phyloP scores from a whole-genome alignment of 1,140 invertebrate species.

The Drosophila rhopaloa region DNA sequence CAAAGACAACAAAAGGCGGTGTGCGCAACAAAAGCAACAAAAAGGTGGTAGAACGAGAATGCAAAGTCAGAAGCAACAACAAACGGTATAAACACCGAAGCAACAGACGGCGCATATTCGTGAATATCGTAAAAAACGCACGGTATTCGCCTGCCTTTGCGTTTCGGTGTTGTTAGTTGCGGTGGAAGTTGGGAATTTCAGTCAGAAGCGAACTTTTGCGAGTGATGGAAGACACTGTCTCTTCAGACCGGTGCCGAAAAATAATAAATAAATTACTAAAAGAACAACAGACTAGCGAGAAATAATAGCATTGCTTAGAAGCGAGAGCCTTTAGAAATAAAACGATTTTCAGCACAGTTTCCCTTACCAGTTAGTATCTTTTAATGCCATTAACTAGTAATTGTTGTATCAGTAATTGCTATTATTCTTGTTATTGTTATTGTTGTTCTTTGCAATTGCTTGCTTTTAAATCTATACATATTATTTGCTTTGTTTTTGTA shows the following conservation, averaged over 20 bases:
- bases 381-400: background rate
- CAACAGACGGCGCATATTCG: background rate
- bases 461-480: background rate
- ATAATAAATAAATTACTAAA: slow-evolving; percentile 7
- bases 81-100: background rate
- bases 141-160: slow-evolving; percentile 1
- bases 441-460: slow-evolving; percentile 6
- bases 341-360: background rate
- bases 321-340: background rate
- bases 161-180: slow-evolving; percentile 6
- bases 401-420: slow-evolving; percentile 2
- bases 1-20: background rate
- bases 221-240: slow-evolving; percentile 1
- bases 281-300: background rate
- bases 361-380: background rate
- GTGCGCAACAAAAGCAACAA: background rate
- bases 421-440: slow-evolving; percentile 2
- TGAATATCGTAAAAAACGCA: background rate
- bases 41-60: background rate
- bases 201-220: slow-evolving; percentile 7
- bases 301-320: background rate
- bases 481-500: slow-evolving; percentile 37
- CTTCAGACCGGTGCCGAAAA: slow-evolving; percentile 8
- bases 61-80: slow-evolving; percentile 5
- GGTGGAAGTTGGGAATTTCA: slow-evolving; percentile 8